These are phyloP conservation scores for Falco rusticolus DNA, from an alignment of 2,797 vertebrate genomes.

Conservation along the genomic window DNA sequence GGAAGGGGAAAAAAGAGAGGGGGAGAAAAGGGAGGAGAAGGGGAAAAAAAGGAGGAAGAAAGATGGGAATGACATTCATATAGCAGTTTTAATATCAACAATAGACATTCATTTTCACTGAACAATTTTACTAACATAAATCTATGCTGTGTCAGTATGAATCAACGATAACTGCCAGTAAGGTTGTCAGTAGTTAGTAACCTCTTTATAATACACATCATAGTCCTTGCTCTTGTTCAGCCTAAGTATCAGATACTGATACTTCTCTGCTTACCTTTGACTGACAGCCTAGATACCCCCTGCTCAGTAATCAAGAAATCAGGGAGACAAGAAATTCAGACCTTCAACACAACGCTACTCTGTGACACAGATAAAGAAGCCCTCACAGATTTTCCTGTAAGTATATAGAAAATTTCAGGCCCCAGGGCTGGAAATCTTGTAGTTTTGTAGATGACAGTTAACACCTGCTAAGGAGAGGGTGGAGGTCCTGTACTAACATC, in stretches of 20 bases:
- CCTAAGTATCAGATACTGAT: neutral
- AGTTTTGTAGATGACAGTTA: neutral
- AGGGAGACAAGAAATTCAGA: neutral
- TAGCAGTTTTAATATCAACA: neutral
- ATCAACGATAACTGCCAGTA: neutral
- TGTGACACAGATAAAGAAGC: neutral
- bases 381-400: neutral
- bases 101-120: neutral
- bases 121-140: neutral
- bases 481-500: neutral
- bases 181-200: neutral
- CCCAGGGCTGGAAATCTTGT: neutral
- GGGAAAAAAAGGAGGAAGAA: neutral
- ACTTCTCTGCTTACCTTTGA: neutral
- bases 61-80: neutral
- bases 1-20: accelerated
- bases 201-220: neutral
- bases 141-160: neutral
- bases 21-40: too few relatives aligned
- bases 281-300: neutral
- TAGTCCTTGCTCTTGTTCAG: neutral
- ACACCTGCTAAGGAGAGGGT: neutral
- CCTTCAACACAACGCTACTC: neutral
- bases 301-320: neutral
- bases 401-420: neutral